Evolutionary conservation across 2,888 invertebrate species (phyloP), one percentile per base, ranked within the genome.

Genomic region (Sialis lutaria): DNA sequence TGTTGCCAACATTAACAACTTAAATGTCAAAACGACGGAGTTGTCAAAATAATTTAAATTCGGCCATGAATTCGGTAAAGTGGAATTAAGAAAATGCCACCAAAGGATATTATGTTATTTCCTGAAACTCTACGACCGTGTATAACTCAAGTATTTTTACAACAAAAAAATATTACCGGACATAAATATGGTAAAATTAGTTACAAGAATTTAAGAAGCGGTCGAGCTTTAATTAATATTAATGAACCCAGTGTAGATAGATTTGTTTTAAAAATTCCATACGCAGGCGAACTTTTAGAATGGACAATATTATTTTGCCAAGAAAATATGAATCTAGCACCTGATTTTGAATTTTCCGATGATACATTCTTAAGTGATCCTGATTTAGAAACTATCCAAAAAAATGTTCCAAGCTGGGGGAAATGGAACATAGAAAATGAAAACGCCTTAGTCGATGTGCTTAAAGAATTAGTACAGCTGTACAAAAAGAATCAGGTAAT

Each of bases 271-370:
- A 68, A 73, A 12, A 68, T 85, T 46, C 83, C 84, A 1, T 84
- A 78, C 60, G 82, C 81, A 50, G 79, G 77, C 2, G 74, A 74
- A 52, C 69, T 67, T 50, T 60, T 84, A 5, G 71, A 71, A 53
- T 83, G 83, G 81, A 78, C 81, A 57, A 67, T 84, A 9, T 64
- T 82, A 49, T 84, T 85, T 63, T 77, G 82, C 58, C 64, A 62
- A 9, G 60, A 64, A 44, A 58, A 63, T 50, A 52, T 56, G 32
- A 49, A 48, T 8, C 74, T 77, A 56, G 77, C 82, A 5, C 83
- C 85, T 1, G 84, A 85, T 60, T 82, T 85, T 58, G 70, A 78
- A 55, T 83, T 84, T 61, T 74, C 79, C 53, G 80, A 83, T 60
- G 74, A 76, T 39, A 68, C 65, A 44, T 84, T 85, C 60, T 62